phyloP scores from a whole-genome alignment of 2,888 invertebrate species.

The Cosmorhoe ocellata region DNA sequence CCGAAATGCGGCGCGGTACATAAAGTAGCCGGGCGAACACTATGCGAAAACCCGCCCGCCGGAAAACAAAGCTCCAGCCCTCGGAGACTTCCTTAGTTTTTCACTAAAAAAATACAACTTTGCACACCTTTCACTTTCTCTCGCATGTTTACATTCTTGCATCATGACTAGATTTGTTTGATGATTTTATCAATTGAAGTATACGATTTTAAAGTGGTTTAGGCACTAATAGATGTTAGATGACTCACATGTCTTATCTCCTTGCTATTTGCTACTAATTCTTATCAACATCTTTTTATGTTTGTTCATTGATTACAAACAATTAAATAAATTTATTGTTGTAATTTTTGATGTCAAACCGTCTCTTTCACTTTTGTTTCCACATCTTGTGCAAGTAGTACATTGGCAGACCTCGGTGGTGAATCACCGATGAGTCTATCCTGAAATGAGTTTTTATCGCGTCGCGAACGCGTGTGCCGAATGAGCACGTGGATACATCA shows the following conservation, averaged over 20 bases:
- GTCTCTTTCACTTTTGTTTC: constrained; percentile 60
- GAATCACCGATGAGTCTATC: constrained; percentile 82
- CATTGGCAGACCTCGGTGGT: constrained; percentile 62
- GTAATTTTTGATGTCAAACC: constrained; percentile 23
- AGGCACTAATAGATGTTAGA: background rate
- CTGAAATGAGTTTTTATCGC: constrained; percentile 75
- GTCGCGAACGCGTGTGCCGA: constrained; percentile 44
- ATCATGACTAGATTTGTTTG: constrained; percentile 24
- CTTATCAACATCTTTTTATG: background rate
- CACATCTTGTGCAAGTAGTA: constrained; percentile 68
- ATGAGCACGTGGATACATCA: constrained; percentile 44
- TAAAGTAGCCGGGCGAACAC: constrained; percentile 79
- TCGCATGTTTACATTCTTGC: constrained; percentile 23
- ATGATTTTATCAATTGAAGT: constrained; percentile 26
- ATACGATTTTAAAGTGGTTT: background rate
- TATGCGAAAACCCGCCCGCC: constrained; percentile 78
- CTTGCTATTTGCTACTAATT: background rate
- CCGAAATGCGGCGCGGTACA: constrained; percentile 80
- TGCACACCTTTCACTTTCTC: constrained; percentile 21
- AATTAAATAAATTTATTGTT: no score
- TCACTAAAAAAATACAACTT: constrained; percentile 18
- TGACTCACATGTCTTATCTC: constrained; percentile 1
- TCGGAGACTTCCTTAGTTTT: constrained; percentile 56
- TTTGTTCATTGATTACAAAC: no score
- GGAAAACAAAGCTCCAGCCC: constrained; percentile 64